Evolutionary conservation across 2,797 vertebrate species (phyloP), one percentile per base, ranked within the genome.

Genomic region (Cichlasoma orientale): DNA sequence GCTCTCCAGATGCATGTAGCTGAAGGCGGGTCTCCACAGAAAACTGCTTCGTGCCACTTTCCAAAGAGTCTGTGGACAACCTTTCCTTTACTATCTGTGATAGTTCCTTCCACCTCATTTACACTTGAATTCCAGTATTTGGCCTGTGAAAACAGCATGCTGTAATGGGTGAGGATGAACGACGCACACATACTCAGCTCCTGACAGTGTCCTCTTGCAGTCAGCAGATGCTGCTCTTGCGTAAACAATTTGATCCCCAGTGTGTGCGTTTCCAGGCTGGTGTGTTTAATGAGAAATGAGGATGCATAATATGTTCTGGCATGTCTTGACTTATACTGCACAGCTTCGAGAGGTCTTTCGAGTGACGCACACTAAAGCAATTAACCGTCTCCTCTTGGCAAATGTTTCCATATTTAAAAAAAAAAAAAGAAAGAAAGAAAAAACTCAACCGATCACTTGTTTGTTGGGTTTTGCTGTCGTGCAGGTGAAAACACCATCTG

Each of bases 121-220:
- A 96, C 95, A 16, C 96, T 97, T 9, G 98, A 97, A 93, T 96
- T 99, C 98, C 98, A 99, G 76, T 99, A 99, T 82, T 97, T 98
- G 10, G 97, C 96, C 98, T 99, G 91, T 52, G 29, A 83, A 59
- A 36, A 16, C 13, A 72, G 1, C 7, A 4, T 2, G 4, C 14
- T 14, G 19, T 29, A 21, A 27, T 3, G 11, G 6, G 11, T 31
- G 19, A 16, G 41, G 10, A 31, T 53, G 36, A 69, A 52, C 19
- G 52, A 74, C 9, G 68, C 36, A 36, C 36, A 36, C 31, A 9
- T 8, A 33, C 31, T 2, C 31, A 33, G 53, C 54, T 63, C 12
- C 29, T 4, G 47, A 76, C 56, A 47, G 33, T 44, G 41, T 63
- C 52, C 33, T 71, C 56, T 54, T 47, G 25, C 33, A 56, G 58